Conservation (phyloP, 2,113 vertebrate species). For the Podilymbus podiceps region DNA sequence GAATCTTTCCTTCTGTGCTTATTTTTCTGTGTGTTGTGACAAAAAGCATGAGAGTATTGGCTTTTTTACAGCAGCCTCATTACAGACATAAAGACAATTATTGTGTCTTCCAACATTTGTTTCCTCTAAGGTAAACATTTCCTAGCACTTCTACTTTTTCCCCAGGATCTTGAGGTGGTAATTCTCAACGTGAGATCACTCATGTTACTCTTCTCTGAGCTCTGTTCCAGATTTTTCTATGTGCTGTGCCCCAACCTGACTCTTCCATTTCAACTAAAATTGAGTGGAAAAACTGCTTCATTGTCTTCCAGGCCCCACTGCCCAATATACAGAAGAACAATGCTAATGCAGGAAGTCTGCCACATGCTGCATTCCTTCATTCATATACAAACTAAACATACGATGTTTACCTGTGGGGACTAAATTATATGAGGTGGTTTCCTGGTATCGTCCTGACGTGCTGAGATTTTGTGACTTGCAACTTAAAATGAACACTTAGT, state of each 20-base stretch:
- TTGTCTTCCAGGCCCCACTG: not conserved
- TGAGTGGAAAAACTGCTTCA: not conserved
- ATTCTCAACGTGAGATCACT: not conserved
- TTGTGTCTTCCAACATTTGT: not conserved
- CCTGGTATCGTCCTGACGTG: not conserved
- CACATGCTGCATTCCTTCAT: not conserved
- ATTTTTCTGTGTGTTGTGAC: not conserved
- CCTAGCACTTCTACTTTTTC: not conserved
- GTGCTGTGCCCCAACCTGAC: not conserved
- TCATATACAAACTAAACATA: not conserved
- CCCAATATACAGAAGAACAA: not conserved
- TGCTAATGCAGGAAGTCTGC: not conserved
- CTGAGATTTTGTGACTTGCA: not conserved
- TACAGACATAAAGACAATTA: not conserved
- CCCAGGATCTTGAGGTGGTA: not conserved
- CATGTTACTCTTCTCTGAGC: not conserved
- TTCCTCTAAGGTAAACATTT: not conserved
- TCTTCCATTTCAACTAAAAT: not conserved
- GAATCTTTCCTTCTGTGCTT: not conserved
- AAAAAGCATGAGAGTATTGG: not conserved
- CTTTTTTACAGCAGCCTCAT: not conserved
- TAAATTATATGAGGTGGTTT: not conserved
- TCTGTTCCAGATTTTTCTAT: not conserved
- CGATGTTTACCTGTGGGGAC: fast-evolving
- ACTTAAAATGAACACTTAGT: not conserved